phyloP scores from a whole-genome alignment of 2,797 vertebrate genomes.

The Enteromius fasciolatus region DNA sequence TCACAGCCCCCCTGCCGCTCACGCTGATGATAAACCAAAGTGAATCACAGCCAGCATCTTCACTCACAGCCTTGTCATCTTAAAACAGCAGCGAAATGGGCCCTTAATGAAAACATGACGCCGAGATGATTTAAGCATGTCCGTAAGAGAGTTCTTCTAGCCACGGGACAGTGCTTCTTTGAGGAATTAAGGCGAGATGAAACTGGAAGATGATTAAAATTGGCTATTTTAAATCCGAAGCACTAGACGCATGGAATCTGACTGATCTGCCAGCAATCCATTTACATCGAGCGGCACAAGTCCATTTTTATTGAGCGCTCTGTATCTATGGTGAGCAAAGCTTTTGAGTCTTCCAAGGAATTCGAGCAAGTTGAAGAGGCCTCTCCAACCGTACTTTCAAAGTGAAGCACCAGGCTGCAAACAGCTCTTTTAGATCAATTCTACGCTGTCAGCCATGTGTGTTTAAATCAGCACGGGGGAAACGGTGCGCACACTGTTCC shows the following conservation, averaged over 20 bases:
- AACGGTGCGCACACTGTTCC: slow-evolving; percentile 28
- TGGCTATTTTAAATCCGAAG: slow-evolving; percentile 32
- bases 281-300: slow-evolving; percentile 3
- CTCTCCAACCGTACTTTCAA: slow-evolving; percentile 3
- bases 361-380: slow-evolving; percentile 30
- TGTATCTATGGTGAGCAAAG: slow-evolving; percentile 18
- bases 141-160: slow-evolving; percentile 35
- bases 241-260: slow-evolving; percentile 20
- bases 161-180: slow-evolving; percentile 17
- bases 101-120: slow-evolving; percentile 39
- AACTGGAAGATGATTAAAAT: slow-evolving; percentile 50
- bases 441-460: slow-evolving; percentile 30
- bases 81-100: slow-evolving; percentile 48
- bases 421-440: slow-evolving; percentile 48
- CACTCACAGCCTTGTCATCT: slow-evolving; percentile 43
- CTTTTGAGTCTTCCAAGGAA: slow-evolving; percentile 21
- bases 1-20: slow-evolving; percentile 33
- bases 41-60: slow-evolving; percentile 44
- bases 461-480: slow-evolving; percentile 48
- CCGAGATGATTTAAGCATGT: slow-evolving; percentile 39
- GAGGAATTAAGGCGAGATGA: slow-evolving; percentile 44
- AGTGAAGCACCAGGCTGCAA: slow-evolving; percentile 31
- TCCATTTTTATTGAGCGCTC: slow-evolving; percentile 26
- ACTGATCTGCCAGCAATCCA: slow-evolving; percentile 26
- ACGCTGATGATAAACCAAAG: slow-evolving; percentile 35